Percentiles rank a stretch among this genome's conserved stretches.
These are phyloP conservation scores for Mastomys natalensis DNA, from an alignment of 2,113 vertebrate genomes.

Conservation along the genomic window DNA sequence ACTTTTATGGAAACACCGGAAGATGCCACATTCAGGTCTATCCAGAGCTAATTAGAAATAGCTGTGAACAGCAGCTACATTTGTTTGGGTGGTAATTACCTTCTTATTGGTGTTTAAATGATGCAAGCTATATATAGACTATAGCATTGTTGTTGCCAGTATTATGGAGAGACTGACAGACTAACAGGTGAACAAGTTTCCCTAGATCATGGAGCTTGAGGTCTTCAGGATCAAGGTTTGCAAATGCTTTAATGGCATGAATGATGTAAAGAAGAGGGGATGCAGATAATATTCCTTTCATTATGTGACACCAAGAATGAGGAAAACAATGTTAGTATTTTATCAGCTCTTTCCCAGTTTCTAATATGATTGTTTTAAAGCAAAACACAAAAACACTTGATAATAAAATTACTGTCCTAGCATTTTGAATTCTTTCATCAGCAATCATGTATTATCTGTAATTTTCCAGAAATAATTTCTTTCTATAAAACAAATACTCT, in stretches of 20 bases:
- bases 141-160: neutral
- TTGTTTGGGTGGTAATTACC: neutral
- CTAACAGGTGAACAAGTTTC: neutral
- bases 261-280: neutral
- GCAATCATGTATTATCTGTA: neutral
- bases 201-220: neutral
- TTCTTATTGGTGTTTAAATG: neutral
- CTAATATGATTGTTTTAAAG: neutral
- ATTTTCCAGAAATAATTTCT: neutral
- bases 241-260: too few species aligned
- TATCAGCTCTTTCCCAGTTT: neutral
- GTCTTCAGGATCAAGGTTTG: neutral
- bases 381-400: neutral
- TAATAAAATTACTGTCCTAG: neutral
- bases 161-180: neutral
- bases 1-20: neutral
- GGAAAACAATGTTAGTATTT: neutral
- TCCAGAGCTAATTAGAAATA: neutral
- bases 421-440: neutral
- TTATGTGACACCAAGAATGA: neutral
- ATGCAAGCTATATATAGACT: neutral
- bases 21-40: neutral
- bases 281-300: neutral
- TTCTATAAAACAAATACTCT: neutral
- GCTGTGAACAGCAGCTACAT: neutral